A percentile compares a stretch with the other conserved stretches of the same genome.
Conservation (phyloP, 2,888 invertebrate genomes). For the Apomyelois bistriatella region DNA sequence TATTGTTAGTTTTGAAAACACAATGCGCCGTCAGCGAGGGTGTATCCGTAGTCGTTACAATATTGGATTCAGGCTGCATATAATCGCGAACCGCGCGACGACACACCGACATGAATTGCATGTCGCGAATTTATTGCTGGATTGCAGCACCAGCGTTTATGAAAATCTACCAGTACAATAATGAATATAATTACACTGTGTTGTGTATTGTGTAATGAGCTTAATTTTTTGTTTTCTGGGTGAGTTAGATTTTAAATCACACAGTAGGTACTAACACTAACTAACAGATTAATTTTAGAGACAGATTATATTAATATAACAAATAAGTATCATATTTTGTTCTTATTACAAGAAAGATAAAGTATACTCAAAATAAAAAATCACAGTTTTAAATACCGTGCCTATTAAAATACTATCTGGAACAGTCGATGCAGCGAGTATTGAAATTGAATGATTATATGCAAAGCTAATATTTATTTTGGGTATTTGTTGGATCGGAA, state of each 20-base stretch:
- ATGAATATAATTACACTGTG: slow-evolving; percentile 19
- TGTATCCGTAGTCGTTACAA: not conserved
- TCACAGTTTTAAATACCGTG: too few relatives aligned
- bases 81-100: slow-evolving; percentile 12
- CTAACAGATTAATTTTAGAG: too few relatives aligned
- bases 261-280: too few relatives aligned
- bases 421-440: slow-evolving; percentile 4
- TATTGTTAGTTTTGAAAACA: slow-evolving; percentile 6
- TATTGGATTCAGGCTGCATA: slow-evolving; percentile 7
- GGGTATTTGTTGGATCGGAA: not conserved
- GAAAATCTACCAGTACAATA: slow-evolving; percentile 21
- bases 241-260: too few relatives aligned
- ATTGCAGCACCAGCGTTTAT: slow-evolving; percentile 19
- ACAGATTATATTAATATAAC: too few relatives aligned
- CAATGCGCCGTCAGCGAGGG: not conserved
- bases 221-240: too few relatives aligned
- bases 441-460: slow-evolving; percentile 1
- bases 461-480: not conserved
- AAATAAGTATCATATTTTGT: too few relatives aligned
- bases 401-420: not conserved
- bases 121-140: slow-evolving; percentile 23
- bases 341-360: too few relatives aligned
- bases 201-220: not conserved
- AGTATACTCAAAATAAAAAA: too few relatives aligned
- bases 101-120: slow-evolving; percentile 15